phyloP scores from a whole-genome alignment of 2,888 invertebrate species.

The Hydrotaea cyrtoneurina region DNA sequence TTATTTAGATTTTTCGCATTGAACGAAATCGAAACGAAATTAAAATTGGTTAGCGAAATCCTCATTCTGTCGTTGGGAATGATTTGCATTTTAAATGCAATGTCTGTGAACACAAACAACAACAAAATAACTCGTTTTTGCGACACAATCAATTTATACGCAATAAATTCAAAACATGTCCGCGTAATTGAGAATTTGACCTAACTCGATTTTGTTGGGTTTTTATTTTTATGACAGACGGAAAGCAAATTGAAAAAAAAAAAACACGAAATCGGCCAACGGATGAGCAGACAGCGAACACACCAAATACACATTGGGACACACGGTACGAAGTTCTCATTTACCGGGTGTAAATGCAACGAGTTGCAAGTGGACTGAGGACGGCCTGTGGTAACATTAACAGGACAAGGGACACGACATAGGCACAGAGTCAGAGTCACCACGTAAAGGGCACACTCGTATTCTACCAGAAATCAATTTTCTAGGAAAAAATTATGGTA shows the following conservation, averaged over 20 bases:
- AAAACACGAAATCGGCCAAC: no score
- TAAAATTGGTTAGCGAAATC: no score
- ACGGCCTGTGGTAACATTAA: no score
- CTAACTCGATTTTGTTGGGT: conserved; percentile 31
- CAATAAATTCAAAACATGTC: conserved; percentile 36
- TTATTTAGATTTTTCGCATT: no score
- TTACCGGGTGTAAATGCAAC: not conserved
- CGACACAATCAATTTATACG: conserved; percentile 12
- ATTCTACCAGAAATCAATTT: no score
- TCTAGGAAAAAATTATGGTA: no score
- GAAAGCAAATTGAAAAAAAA: conserved; percentile 31
- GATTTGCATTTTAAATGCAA: no score
- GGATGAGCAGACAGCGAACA: not conserved
- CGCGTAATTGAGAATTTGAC: conserved; percentile 33
- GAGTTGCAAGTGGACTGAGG: no score
- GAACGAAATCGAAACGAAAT: no score
- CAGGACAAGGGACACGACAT: no score
- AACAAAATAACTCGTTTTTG: conserved; percentile 10
- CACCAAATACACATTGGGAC: not conserved
- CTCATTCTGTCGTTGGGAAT: no score
- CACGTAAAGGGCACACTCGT: not conserved
- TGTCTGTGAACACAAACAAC: not conserved
- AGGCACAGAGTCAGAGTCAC: no score
- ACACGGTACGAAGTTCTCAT: not conserved
- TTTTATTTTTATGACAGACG: conserved; percentile 28